phyloP scores from a whole-genome alignment of 1,140 invertebrate species.

The Hestina assimilis region DNA sequence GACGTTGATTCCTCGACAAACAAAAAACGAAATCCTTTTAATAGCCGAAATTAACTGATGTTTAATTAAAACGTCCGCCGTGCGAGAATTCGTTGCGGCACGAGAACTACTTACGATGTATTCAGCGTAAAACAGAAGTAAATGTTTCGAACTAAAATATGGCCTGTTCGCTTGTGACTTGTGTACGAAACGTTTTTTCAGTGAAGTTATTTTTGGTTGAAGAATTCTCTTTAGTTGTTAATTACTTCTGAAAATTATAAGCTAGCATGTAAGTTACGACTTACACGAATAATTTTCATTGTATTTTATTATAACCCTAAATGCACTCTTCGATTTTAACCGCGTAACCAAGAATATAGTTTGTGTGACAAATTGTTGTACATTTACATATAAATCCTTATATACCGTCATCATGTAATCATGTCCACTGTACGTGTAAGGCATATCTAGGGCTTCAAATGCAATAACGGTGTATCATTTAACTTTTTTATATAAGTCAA shows the following conservation, averaged over 20 bases:
- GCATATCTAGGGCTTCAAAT: no score
- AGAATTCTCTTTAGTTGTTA: background rate
- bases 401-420: no score
- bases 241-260: background rate
- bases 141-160: constrained; percentile 23
- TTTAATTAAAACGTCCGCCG: constrained; percentile 54
- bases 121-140: constrained; percentile 12
- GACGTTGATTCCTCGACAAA: constrained; percentile 51
- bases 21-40: constrained; percentile 49
- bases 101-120: constrained; percentile 26
- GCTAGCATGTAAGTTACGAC: background rate
- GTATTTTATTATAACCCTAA: no score
- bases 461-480: no score
- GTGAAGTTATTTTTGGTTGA: constrained; percentile 3
- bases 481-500: no score
- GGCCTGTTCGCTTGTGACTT: constrained; percentile 11
- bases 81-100: constrained; percentile 31
- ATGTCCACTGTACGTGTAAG: no score
- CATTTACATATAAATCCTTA: no score
- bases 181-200: constrained; percentile 3
- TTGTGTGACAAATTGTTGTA: no score
- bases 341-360: no score
- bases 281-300: no score
- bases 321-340: no score
- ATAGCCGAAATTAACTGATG: constrained; percentile 50